Conservation (phyloP, 92 coral and sea anemone species). For the Muricea muricata region DNA sequence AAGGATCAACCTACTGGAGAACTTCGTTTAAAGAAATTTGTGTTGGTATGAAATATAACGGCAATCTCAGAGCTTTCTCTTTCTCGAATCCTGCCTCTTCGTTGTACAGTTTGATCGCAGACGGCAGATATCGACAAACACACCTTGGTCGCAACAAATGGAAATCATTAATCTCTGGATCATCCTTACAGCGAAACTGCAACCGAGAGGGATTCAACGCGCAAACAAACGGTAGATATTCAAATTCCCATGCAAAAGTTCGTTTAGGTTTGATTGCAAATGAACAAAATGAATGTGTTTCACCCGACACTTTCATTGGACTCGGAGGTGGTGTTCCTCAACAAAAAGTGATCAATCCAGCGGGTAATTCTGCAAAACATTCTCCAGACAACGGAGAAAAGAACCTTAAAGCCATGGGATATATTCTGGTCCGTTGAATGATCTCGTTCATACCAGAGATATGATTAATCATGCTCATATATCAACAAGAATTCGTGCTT, state of each 20-base stretch:
- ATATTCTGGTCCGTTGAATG: constrained; percentile 15
- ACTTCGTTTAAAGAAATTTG: constrained; percentile 4
- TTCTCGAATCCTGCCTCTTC: constrained; percentile 22
- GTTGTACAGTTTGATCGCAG: constrained; percentile 9
- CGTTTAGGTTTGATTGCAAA: constrained; percentile 23
- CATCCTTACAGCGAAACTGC: too few species aligned
- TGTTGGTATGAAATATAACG: neutral
- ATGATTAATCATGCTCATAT: too few species aligned
- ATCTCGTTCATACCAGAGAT: too few species aligned
- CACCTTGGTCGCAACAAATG: constrained; percentile 18
- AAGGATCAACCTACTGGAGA: neutral
- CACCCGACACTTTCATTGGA: constrained; percentile 28
- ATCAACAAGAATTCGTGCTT: too few species aligned
- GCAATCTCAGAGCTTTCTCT: neutral
- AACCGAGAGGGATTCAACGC: neutral
- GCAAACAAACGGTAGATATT: too few species aligned
- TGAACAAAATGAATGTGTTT: neutral
- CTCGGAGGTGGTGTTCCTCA: neutral
- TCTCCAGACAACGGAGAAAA: constrained; percentile 4
- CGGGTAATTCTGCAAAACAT: neutral
- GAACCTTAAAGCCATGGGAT: constrained; percentile 4
- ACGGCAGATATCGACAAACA: constrained; percentile 18
- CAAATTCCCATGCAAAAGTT: neutral
- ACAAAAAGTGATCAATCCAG: neutral
- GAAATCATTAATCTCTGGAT: neutral